Evolutionary conservation across 2,888 invertebrate species (phyloP), one percentile per base, ranked within the genome.

Genomic region (Eupithecia abbreviata): DNA sequence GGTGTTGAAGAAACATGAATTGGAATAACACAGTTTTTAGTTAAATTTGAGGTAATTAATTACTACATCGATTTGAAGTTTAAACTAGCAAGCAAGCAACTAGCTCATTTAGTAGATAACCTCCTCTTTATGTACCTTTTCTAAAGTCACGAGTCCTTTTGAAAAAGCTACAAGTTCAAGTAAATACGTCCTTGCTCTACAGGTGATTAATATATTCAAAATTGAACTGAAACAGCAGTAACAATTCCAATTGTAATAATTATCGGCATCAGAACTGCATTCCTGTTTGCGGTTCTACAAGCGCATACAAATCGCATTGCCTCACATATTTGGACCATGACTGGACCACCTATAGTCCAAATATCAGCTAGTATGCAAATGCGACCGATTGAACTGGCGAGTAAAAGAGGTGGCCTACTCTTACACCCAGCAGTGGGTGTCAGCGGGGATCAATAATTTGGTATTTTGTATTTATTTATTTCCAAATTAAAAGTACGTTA

Each of bases 291-390:
- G 18, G 47, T 69, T 45, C 45, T 45, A 68, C 69, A 18, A 49
- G 15, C 41, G 51, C 72, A 49, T 66, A 73, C 73, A 73, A 76
- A 18, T 42, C 12, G 68, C 49, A 43, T 67, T 73, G 68, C 73
- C n/a, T 66, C 41, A 67, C 55, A 55, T 68, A 69, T 47, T 69
- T 69, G 47, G 69, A 18, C 47, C 18, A 47, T 69, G 62, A 69
- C 47, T 18, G 42, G n/a, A 62, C 66, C 58, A 42, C 43, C n/a
- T 45, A n/a, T 43, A 43, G 55, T 43, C 68, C 41, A 77, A 78
- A 78, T 78, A 78, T 74, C 78, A 75, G 68, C 78, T 49, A 18
- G 78, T 74, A 78, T 78, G 73, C 72, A 72, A 75, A 76, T 78
- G 43, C 10, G 69, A n/a, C 6, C 18, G 15, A 69, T 47, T 42